Base-by-base conservation (phyloP, 2,888 invertebrate genomes). In the Phalera bucephala region DNA sequence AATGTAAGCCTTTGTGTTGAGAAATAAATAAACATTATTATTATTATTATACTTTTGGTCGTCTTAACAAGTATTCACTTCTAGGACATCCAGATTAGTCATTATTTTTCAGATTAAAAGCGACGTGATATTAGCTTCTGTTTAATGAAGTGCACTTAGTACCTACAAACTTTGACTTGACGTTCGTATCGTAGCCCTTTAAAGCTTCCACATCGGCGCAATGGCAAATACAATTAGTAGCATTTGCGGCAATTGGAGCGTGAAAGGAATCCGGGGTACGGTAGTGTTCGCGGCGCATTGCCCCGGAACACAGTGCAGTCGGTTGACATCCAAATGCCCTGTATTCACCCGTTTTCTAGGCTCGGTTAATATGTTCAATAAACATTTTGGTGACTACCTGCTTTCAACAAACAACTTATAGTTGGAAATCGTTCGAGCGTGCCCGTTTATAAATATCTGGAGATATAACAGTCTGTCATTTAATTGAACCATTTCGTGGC, bases 201-300 rank as follows among this genome's bases (percentile, higher is more conserved):
- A 58, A 45, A 52, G 44, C 50, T 45, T 60, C 59, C 48, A 72
- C 71, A 78, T 73, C 70, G 69, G 69, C 54, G 63, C 62, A 77
- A 79, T 80, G 80, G 73, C 77, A 73, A 82, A 77, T 63, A 86
- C 76, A 84, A 86, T 85, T 80, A 80, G 74, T 78, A 77, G 72
- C 79, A 76, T 87, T 84, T 74, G 77, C 67, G 73, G 70, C 78
- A 88, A 88, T 74, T 87, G 79, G 88, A 86, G 87, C 88, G 87
- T 88, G 87, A 84, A 87, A 87, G 77, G 85, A 80, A 83, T 85
- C 77, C 76, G 69, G 74, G 55, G 72, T 67, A 71, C 79, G 64
- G 83, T 76, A 83, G 64, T 73, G 82, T 74, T 72, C 66, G 71
- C 54, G 55, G 71, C 63, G 72, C 79, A 75, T 64, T 76, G 78